These are phyloP conservation scores for Pipistrellus pygmaeus DNA, from an alignment of 2,797 vertebrate genomes.

Conservation along the genomic window DNA sequence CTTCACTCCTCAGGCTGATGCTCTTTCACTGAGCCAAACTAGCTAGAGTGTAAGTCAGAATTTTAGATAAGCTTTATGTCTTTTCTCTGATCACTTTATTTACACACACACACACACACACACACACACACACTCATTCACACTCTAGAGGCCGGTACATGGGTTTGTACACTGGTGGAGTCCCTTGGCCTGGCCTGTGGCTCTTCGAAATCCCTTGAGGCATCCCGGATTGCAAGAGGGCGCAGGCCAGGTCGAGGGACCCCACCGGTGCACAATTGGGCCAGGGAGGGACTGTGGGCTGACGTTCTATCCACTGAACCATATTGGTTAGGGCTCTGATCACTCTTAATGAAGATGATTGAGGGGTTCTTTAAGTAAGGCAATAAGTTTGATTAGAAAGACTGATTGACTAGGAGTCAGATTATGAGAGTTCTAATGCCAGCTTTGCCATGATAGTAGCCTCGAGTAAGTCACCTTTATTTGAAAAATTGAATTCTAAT, in stretches of 20 bases:
- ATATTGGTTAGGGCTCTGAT: not conserved
- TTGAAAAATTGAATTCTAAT: slow-evolving; percentile 59
- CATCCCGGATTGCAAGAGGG: too few relatives aligned
- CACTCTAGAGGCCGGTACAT: too few relatives aligned
- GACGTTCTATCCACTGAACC: not conserved
- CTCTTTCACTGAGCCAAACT: too few relatives aligned
- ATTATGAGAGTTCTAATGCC: slow-evolving; percentile 21
- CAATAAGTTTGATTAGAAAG: not conserved
- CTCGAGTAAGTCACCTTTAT: not conserved
- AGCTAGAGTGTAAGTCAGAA: not conserved
- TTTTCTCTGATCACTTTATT: slow-evolving; percentile 32
- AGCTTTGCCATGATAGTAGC: not conserved
- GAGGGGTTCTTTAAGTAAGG: slow-evolving; percentile 55
- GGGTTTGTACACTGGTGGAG: too few relatives aligned
- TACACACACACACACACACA: too few relatives aligned
- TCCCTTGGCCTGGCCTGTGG: too few relatives aligned
- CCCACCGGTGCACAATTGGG: too few relatives aligned
- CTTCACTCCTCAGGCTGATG: too few relatives aligned
- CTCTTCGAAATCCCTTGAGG: too few relatives aligned
- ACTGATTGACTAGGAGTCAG: slow-evolving; percentile 2
- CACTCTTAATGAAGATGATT: not conserved
- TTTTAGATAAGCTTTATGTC: slow-evolving; percentile 1
- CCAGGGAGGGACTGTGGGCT: too few relatives aligned
- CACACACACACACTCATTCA: too few relatives aligned
- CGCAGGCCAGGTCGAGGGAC: too few relatives aligned